Percentiles rank a stretch among this genome's conserved stretches.
Conservation (phyloP, 2,888 invertebrate species). For the Elysia crispata region DNA sequence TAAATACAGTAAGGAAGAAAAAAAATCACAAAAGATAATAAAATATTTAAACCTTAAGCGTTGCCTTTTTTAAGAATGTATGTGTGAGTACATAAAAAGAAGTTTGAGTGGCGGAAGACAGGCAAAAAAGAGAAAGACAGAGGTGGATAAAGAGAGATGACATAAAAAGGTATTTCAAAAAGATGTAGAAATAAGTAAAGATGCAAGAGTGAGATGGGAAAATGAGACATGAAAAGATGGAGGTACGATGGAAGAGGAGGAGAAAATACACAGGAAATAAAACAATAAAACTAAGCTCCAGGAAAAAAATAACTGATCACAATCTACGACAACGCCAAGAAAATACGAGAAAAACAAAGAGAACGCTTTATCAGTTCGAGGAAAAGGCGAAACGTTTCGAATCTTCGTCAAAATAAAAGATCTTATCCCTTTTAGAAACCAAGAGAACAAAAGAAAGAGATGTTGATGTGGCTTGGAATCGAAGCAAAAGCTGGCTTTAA, state of each 20-base stretch:
- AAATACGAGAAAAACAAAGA: not conserved
- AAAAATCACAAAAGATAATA: too few relatives aligned
- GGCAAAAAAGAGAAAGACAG: not conserved
- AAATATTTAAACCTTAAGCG: too few relatives aligned
- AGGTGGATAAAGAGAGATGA: not conserved
- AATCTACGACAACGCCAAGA: not conserved
- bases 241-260: too few relatives aligned
- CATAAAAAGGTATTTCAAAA: not conserved
- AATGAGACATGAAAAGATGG: too few relatives aligned
- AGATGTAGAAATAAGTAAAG: not conserved
- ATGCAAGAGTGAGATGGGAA: slow-evolving; percentile 29
- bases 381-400: too few relatives aligned
- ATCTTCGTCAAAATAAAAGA: too few relatives aligned
- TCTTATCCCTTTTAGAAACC: too few relatives aligned
- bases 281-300: too few relatives aligned
- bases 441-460: not conserved
- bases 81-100: not conserved
- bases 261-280: too few relatives aligned
- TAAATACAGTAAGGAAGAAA: too few relatives aligned
- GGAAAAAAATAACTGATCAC: too few relatives aligned
- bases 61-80: not conserved
- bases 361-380: too few relatives aligned
- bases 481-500: not conserved
- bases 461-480: not conserved
- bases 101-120: not conserved